A percentile compares a stretch with the other conserved stretches of the same genome.
phyloP scores from a whole-genome alignment of 2,888 invertebrate genomes.

The Plagodis pulveraria region DNA sequence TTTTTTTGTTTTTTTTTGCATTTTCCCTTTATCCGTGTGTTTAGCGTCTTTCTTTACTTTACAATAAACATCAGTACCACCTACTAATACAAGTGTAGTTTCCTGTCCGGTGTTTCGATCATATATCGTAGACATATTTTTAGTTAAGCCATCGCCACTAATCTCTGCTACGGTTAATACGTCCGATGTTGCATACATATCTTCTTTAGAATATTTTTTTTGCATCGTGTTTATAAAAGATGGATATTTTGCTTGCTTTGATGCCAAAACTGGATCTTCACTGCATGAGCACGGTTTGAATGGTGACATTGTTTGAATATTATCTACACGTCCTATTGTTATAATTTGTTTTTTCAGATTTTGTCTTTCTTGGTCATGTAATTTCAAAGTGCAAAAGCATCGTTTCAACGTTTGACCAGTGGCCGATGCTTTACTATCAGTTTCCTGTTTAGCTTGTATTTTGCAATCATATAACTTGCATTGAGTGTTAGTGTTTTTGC shows the following conservation, averaged over 20 bases:
- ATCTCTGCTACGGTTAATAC: neutral
- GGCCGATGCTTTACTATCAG: slow-evolving; percentile 39
- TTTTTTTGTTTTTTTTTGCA: no score
- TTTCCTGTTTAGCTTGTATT: slow-evolving; percentile 22
- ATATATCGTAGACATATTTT: neutral
- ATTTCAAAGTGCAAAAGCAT: slow-evolving; percentile 53
- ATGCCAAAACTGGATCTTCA: neutral
- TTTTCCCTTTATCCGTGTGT: no score
- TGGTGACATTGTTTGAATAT: slow-evolving; percentile 26
- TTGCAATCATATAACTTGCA: slow-evolving; percentile 10
- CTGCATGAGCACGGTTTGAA: slow-evolving; percentile 25
- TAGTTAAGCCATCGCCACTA: neutral
- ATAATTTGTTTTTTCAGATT: neutral
- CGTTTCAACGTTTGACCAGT: slow-evolving; percentile 45
- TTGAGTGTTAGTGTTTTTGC: slow-evolving; percentile 5
- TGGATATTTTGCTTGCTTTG: neutral
- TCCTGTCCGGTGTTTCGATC: neutral
- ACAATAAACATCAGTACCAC: slow-evolving; percentile 1
- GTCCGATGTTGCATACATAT: neutral
- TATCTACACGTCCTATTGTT: slow-evolving; percentile 32
- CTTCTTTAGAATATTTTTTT: neutral
- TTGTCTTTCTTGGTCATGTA: slow-evolving; percentile 32
- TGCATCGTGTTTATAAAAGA: neutral
- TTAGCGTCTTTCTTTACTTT: neutral
- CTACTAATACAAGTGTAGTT: neutral